phyloP scores from a whole-genome alignment of 2,113 vertebrate species.

The Verasper variegatus region DNA sequence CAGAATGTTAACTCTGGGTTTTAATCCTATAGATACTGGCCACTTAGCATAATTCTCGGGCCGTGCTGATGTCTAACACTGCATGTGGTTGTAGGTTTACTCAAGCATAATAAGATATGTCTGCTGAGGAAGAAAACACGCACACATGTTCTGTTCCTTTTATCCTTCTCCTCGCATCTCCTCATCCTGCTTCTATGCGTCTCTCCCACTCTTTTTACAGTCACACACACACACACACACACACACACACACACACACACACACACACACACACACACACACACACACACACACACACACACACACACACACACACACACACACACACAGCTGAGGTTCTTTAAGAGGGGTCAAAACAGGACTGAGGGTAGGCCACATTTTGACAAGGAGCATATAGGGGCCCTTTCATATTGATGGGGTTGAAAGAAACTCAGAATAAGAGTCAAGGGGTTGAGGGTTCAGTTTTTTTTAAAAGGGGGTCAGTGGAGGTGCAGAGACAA shows the following conservation, averaged over 20 bases:
- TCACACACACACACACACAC: conserved; percentile 1
- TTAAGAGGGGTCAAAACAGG: conserved; percentile 35
- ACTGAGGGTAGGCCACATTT: conserved; percentile 50
- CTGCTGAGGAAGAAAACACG: background rate
- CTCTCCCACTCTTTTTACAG: background rate
- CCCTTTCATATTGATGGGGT: conserved; percentile 58
- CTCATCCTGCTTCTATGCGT: background rate
- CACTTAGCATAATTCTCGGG: conserved; percentile 48
- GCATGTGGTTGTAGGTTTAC: conserved; percentile 19
- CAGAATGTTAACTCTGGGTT: conserved; percentile 36
- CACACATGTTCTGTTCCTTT: background rate
- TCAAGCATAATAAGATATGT: background rate
- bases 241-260: background rate
- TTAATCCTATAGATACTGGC: conserved; percentile 25
- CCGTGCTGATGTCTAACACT: background rate
- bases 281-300: conserved; percentile 1
- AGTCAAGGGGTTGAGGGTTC: conserved; percentile 46
- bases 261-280: conserved; percentile 3
- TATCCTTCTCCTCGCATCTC: conserved; percentile 22
- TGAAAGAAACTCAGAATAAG: conserved; percentile 52
- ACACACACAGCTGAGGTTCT: conserved; percentile 4
- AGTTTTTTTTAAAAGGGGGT: conserved; percentile 58
- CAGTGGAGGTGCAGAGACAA: conserved; percentile 51
- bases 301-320: background rate
- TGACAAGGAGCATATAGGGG: conserved; percentile 50